phyloP scores from a whole-genome alignment of 2,888 invertebrate species.

The Nemotelus pantherinus region DNA sequence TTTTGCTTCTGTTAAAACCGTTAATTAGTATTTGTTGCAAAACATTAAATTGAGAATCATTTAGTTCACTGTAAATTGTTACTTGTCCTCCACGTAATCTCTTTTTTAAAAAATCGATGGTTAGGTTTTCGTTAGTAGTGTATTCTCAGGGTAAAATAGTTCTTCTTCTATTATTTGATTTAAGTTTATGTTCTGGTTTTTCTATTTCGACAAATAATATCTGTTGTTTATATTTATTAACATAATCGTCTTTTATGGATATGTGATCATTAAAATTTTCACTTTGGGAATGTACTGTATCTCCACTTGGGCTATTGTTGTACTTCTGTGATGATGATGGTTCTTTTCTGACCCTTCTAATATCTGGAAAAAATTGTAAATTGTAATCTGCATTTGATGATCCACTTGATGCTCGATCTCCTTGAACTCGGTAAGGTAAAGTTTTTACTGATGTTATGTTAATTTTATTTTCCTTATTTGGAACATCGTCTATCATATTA shows the following conservation, averaged over 20 bases:
- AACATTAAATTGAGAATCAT: neutral
- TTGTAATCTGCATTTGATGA: no score
- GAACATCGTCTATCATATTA: neutral
- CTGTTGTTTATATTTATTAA: slow-evolving; percentile 16
- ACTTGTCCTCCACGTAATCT: no score
- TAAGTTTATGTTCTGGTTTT: slow-evolving; percentile 7
- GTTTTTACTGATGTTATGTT: no score
- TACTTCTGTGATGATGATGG: no score
- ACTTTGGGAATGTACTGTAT: neutral
- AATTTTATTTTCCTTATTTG: no score
- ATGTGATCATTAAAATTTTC: neutral
- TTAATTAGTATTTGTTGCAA: slow-evolving; percentile 1
- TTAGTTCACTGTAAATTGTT: no score
- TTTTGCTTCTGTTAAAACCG: slow-evolving; percentile 15
- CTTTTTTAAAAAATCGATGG: no score
- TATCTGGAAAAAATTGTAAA: no score
- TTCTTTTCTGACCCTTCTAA: no score
- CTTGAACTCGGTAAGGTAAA: no score
- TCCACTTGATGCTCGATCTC: neutral
- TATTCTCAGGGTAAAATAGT: slow-evolving; percentile 9
- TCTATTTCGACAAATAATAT: neutral
- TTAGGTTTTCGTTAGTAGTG: no score
- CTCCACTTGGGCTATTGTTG: no score
- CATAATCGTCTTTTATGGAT: slow-evolving; percentile 2
- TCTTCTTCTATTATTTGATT: slow-evolving; percentile 3